Percentiles rank a stretch among this genome's conserved stretches.
phyloP scores from a whole-genome alignment of 23 tunicate genomes.

The Phallusia fumigata region DNA sequence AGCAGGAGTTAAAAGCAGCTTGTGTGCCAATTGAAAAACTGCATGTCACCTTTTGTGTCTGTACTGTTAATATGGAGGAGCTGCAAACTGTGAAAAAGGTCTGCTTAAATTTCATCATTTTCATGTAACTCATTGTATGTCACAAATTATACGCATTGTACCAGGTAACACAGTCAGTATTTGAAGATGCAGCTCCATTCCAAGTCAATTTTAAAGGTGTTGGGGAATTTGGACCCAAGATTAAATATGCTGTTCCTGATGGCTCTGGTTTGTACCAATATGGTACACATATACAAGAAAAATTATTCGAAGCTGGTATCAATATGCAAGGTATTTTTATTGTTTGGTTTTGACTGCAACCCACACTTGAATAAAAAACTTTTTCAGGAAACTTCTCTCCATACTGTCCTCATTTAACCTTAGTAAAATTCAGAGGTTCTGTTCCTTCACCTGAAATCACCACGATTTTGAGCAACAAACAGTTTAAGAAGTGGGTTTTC shows the following conservation, averaged over 20 bases:
- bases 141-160: no score
- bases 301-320: conserved; percentile 1
- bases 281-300: not conserved
- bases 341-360: not conserved
- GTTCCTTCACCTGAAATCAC: not conserved
- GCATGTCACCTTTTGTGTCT: conserved; percentile 51
- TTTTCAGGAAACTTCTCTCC: conserved; percentile 27
- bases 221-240: conserved; percentile 14
- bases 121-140: no score
- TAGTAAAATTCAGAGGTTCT: conserved; percentile 20
- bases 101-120: not conserved
- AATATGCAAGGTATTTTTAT: conserved; percentile 13
- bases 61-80: conserved; percentile 33
- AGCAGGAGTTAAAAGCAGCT: not conserved
- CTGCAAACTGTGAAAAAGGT: conserved; percentile 39
- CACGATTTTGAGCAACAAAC: conserved; percentile 6
- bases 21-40: not conserved
- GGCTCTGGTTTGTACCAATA: not conserved
- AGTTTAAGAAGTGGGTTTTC: conserved; percentile 20
- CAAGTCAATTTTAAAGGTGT: conserved; percentile 9
- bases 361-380: not conserved
- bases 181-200: not conserved
- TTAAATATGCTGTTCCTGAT: conserved; percentile 22
- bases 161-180: not conserved
- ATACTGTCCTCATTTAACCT: conserved; percentile 35